Evolutionary conservation across 2,888 invertebrate genomes (phyloP).

Genomic region (Aleiodes testaceus): DNA sequence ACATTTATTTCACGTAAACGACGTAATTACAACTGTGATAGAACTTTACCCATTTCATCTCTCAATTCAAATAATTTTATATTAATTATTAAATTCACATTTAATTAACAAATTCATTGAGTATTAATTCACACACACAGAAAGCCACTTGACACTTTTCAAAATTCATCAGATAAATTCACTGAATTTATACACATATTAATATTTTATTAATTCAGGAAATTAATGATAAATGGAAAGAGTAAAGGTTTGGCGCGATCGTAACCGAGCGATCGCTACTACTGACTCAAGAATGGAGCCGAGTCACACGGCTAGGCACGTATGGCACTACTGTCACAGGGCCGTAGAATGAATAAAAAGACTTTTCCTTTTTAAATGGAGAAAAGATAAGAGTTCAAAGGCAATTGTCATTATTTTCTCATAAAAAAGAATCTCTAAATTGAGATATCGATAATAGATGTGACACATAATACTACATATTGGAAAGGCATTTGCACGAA

Average conservation of each 20-base stretch:
- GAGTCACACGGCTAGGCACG: slow-evolving; percentile 53
- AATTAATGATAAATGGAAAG: slow-evolving; percentile 12
- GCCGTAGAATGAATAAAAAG: slow-evolving; percentile 53
- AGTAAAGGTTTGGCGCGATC: slow-evolving; percentile 53
- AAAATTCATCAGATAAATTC: not conserved
- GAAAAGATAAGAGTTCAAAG: not conserved
- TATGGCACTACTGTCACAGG: slow-evolving; percentile 64
- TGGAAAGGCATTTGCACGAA: not conserved
- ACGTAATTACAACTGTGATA: not conserved
- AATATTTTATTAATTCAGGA: not conserved
- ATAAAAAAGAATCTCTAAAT: not conserved
- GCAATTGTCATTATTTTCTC: not conserved
- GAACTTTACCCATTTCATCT: not conserved
- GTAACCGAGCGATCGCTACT: slow-evolving; percentile 63
- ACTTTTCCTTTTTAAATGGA: slow-evolving; percentile 1
- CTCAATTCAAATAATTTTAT: not conserved
- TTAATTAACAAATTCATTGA: not conserved
- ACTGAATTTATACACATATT: too few species aligned
- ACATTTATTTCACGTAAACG: slow-evolving; percentile 12
- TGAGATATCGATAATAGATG: not conserved
- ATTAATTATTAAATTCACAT: not conserved
- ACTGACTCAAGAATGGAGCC: slow-evolving; percentile 65
- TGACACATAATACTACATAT: not conserved
- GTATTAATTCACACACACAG: slow-evolving; percentile 3
- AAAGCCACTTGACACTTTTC: slow-evolving; percentile 17